Evolutionary conservation across 1,140 invertebrate genomes (phyloP), one percentile per base, ranked within the genome.

Genomic region (Ceratosolen solmsi): DNA sequence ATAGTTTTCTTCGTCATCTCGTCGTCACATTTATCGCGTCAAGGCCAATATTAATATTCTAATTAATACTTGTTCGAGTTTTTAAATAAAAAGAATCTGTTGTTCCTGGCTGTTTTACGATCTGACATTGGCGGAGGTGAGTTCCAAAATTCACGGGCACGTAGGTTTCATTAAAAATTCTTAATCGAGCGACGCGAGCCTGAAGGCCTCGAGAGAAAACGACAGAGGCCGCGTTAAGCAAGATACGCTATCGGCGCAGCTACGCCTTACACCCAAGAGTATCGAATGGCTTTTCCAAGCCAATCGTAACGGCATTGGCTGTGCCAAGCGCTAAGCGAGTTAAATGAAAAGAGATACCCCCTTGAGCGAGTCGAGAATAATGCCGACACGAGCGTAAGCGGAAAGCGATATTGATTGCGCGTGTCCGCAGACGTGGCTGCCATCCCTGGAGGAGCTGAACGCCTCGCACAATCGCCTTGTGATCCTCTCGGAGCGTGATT

Each of bases 391-490:
- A 54, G 51, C 9, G 20, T 17, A 15, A 63, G 30, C 5, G 63
- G 38, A 38, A 68, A 68, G 2, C 30, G 63, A 38, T 22, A 68
- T 68, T n/a, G 25, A 72, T 72, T 30, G 1, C 13, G 13, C 20
- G 70, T 78, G 75, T 70, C 17, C 63, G 27, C 90, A 97, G 96
- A 95, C 95, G n/a, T 94, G 94, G 89, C 90, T 97, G 65, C 95
- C 95, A 11, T 93, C 93, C 15, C 87, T 97, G 79, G 95, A 95
- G 87, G 94, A 95, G 84, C 87, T 97, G n/a, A 93, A 95, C 78
- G 95, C 95, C 5, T 94, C 94, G 41, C 93, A 96, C 86, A 96
- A 97, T 87, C 93, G 94, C 63, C 90, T 97, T 3, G 88, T 90
- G 1, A 94, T 93, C 7, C 90, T 93, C 46, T 90, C 96, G 78